These are phyloP conservation scores for Caenorhabditis uteleia DNA, from an alignment of 2,888 invertebrate genomes.

Conservation along the genomic window DNA sequence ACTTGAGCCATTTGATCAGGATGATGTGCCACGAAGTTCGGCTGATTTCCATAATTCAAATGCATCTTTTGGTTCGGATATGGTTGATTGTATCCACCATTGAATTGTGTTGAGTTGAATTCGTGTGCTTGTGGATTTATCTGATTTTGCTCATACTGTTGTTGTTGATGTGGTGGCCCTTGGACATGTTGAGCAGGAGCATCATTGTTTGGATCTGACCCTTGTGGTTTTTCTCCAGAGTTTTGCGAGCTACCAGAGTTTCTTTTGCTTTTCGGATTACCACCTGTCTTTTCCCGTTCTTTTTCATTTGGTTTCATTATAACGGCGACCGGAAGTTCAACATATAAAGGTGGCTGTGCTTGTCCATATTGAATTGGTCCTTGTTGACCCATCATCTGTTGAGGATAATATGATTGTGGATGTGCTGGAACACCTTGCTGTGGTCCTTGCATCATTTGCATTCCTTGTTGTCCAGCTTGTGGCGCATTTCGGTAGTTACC, in stretches of 20 bases:
- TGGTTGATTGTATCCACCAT: neutral
- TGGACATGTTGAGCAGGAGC: conserved; percentile 11
- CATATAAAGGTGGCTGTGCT: no score
- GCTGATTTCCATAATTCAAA: neutral
- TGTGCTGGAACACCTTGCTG: no score
- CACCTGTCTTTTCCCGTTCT: conserved; percentile 2
- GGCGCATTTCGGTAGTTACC: no score
- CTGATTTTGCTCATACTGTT: neutral
- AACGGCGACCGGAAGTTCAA: no score
- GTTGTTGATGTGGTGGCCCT: conserved; percentile 1
- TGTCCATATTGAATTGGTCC: no score
- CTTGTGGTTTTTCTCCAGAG: neutral
- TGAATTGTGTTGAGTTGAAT: no score
- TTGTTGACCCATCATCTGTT: no score
- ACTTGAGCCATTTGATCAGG: no score
- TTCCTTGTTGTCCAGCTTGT: no score
- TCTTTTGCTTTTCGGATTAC: no score
- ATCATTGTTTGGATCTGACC: neutral
- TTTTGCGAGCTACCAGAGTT: conserved; percentile 4
- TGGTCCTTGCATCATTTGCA: no score
- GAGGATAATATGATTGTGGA: no score
- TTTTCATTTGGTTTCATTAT: conserved; percentile 9
- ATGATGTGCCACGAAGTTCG: neutral
- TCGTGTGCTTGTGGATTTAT: neutral
- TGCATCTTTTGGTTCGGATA: neutral